A percentile compares a stretch with the other conserved stretches of the same genome.
These are phyloP conservation scores for Isurus oxyrinchus DNA, from an alignment of 2,113 vertebrate genomes.

Conservation along the genomic window DNA sequence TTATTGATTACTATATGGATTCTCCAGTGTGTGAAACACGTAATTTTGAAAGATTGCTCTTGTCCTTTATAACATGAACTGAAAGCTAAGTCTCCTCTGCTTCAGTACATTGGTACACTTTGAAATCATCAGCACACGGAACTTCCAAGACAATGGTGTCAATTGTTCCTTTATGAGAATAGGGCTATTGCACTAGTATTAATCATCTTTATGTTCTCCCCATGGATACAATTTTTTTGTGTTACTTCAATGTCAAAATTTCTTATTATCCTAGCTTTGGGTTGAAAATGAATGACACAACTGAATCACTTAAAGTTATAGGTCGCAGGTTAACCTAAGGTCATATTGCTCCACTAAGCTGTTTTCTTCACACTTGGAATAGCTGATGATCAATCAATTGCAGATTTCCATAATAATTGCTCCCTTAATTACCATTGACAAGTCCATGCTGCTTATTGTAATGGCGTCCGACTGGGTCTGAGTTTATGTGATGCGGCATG, in stretches of 20 bases:
- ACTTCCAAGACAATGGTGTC: neutral
- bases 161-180: neutral
- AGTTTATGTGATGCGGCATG: neutral
- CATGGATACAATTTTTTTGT: neutral
- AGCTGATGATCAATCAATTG: slow-evolving; percentile 34
- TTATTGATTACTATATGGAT: neutral
- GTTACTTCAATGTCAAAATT: neutral
- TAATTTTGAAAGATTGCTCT: neutral
- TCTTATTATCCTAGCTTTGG: neutral
- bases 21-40: neutral
- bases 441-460: slow-evolving; percentile 1
- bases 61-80: neutral
- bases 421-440: slow-evolving; percentile 34
- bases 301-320: slow-evolving; percentile 4
- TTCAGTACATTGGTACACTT: neutral
- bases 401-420: slow-evolving; percentile 36
- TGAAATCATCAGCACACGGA: neutral
- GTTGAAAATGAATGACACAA: slow-evolving; percentile 4
- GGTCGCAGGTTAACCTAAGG: slow-evolving; percentile 23
- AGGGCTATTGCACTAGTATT: neutral
- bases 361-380: slow-evolving; percentile 34
- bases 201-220: slow-evolving; percentile 21
- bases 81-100: neutral
- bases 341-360: neutral
- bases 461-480: neutral